A percentile compares a stretch with the other conserved stretches of the same genome.
phyloP scores from a whole-genome alignment of 2,797 vertebrate genomes.

The Nannoperca australis region DNA sequence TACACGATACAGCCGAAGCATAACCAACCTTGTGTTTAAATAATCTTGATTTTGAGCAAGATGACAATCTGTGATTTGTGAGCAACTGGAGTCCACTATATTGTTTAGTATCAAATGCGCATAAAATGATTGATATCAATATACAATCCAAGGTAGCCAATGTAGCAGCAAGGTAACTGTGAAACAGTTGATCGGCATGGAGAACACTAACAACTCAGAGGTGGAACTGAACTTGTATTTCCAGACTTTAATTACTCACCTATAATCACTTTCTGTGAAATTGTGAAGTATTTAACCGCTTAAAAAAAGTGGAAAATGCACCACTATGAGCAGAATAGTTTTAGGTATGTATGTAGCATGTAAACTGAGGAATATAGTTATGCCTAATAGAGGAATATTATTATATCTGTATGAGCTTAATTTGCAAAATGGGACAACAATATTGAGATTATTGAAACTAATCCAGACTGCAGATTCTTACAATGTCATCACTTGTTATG shows the following conservation, averaged over 20 bases:
- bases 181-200: not conserved
- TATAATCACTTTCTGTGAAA: not conserved
- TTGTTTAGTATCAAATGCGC: not conserved
- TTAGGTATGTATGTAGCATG: not conserved
- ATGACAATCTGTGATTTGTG: constrained; percentile 50
- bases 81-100: constrained; percentile 9
- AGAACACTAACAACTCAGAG: not conserved
- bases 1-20: not conserved
- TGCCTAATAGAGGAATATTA: not conserved
- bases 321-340: not conserved
- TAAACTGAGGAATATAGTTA: not conserved
- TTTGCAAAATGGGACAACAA: not conserved
- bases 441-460: not conserved
- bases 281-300: not conserved
- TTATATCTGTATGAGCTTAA: not conserved
- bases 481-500: not conserved
- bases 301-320: not conserved
- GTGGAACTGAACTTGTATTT: not conserved
- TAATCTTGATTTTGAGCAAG: constrained; percentile 29
- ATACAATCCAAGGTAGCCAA: not conserved
- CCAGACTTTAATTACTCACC: not conserved
- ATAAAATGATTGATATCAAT: not conserved
- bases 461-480: not conserved
- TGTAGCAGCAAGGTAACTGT: constrained; percentile 1
- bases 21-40: not conserved